These are phyloP conservation scores for Vultur gryphus DNA, from an alignment of 2,797 vertebrate species.

Conservation along the genomic window DNA sequence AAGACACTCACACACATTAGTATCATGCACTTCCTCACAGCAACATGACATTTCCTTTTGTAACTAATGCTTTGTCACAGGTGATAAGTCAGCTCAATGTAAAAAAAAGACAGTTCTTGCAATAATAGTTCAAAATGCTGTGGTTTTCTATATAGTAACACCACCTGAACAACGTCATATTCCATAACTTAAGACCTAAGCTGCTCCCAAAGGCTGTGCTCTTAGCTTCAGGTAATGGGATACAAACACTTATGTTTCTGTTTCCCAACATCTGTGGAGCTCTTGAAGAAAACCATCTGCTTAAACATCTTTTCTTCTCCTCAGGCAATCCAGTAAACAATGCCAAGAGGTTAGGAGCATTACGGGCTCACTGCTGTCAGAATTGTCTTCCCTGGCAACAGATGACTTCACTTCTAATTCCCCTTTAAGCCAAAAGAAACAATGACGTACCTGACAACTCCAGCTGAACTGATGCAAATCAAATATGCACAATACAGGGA, in stretches of 20 bases:
- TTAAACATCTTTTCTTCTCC: background rate
- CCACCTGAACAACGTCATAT: background rate
- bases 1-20: background rate
- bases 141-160: background rate
- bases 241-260: background rate
- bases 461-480: background rate
- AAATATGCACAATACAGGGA: background rate
- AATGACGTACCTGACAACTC: background rate
- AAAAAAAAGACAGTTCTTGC: background rate
- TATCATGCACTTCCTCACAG: background rate
- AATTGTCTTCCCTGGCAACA: background rate
- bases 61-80: background rate
- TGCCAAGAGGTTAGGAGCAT: background rate
- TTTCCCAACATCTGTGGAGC: background rate
- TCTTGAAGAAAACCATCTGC: background rate
- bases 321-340: background rate
- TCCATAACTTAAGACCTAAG: background rate
- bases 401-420: background rate
- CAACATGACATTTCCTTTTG: background rate
- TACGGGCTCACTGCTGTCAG: background rate
- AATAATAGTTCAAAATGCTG: background rate
- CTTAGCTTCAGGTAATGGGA: background rate
- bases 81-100: background rate
- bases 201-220: background rate
- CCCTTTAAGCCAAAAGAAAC: background rate